Base-by-base conservation (phyloP, 2,888 invertebrate species). In the Stomorhina lunata region DNA sequence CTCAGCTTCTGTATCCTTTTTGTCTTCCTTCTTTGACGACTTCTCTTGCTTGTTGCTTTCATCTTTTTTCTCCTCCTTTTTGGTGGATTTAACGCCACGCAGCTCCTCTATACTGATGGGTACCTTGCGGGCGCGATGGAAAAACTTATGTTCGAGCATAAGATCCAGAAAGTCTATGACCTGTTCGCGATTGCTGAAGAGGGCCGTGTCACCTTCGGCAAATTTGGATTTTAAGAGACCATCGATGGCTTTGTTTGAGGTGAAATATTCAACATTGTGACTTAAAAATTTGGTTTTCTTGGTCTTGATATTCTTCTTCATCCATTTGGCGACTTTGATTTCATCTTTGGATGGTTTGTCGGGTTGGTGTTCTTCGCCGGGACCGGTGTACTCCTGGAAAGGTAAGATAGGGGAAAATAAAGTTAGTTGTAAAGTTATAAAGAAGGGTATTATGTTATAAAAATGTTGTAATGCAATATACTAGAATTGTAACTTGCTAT, bases 221-320 rank as follows among this genome's bases (percentile, higher is more conserved):
- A 97, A 99, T 90, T 96, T 96, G 0, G 99, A 99, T 50, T 96
- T 95, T 89, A 99, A 91, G 6, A 99, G 92, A 0, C 95, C 96
- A 90, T 99, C 98, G 12, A 99, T 95, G 0, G 99, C 99, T 90
- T 98, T 97, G 83, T 94, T 93, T 83, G 95, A 95, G 85, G 97
- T 97, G 89, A 99, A 99, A 92, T 98, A 99, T 90, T 98, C 97
- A 10, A 99, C 99, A 91, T 97, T 96, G 91, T 99, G 99, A 89
- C 97, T 97, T 65, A 98, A 93, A 90, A 99, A 97, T 91, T 98
- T 98, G 0, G 98, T 99, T 90, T 97, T 97, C 92, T 99, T 98
- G 2, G 95, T 96, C 37, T 97, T 97, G 25, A 98, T 95, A 92
- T 98, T 98, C 85, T 96, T 96, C 71, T 97, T 95, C 86, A 99